These are phyloP conservation scores for Ctenosaura bakeri DNA, from an alignment of 2,797 vertebrate species.

Conservation along the genomic window DNA sequence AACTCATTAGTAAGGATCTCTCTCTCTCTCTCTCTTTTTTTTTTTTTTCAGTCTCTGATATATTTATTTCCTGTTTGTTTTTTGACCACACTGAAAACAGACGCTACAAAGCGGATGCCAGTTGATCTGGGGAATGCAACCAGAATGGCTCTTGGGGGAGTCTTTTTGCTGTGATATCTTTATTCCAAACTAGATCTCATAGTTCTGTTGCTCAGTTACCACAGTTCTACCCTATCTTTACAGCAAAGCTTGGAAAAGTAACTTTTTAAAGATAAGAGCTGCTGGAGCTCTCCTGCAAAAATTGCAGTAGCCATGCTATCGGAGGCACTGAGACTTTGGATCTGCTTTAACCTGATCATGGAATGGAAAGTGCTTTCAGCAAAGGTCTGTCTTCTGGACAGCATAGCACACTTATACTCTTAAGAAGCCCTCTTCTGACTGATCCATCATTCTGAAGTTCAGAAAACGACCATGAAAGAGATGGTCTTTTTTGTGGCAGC, in stretches of 20 bases:
- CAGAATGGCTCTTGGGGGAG: background rate
- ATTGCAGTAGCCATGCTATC: too few species aligned
- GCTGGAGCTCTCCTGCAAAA: background rate
- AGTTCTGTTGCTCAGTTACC: background rate
- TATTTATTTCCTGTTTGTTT: background rate
- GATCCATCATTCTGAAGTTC: too few species aligned
- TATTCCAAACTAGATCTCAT: background rate
- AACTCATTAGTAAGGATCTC: conserved; percentile 69
- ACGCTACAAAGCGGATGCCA: background rate
- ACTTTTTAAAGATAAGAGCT: background rate
- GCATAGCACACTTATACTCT: too few species aligned
- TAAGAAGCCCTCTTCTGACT: too few species aligned
- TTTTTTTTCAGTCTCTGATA: background rate
- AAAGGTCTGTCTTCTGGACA: too few species aligned
- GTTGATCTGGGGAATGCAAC: background rate
- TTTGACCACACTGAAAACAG: background rate
- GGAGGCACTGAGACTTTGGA: background rate
- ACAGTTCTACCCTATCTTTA: too few species aligned
- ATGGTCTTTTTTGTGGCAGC: too few species aligned
- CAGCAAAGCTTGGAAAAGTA: background rate
- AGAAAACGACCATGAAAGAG: too few species aligned
- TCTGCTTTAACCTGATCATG: background rate
- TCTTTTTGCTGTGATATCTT: background rate
- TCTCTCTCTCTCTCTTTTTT: background rate
- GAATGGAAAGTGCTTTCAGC: too few species aligned